Conservation (phyloP, 2,888 invertebrate genomes). For the Frankliniella intonsa region DNA sequence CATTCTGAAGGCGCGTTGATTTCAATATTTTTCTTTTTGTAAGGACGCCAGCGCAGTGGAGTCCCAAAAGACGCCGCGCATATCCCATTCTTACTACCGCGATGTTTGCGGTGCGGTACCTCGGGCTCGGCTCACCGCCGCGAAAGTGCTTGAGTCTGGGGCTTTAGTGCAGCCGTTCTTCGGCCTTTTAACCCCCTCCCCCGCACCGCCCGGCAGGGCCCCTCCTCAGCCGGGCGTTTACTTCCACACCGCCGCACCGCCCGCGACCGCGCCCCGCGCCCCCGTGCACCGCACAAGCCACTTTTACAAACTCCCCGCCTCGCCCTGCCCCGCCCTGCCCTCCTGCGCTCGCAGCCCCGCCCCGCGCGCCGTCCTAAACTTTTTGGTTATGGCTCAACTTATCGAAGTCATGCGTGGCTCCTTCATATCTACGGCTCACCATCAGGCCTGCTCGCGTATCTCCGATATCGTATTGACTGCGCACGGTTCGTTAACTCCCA, state of each 20-base stretch:
- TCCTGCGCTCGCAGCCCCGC: no score
- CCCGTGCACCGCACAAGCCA: not conserved
- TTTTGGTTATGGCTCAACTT: slow-evolving; percentile 23
- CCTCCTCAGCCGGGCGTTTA: not conserved
- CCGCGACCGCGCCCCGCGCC: not conserved
- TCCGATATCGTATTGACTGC: slow-evolving; percentile 26
- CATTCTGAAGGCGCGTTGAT: no score
- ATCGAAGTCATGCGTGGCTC: slow-evolving; percentile 18
- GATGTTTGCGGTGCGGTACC: no score
- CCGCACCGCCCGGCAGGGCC: not conserved
- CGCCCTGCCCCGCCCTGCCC: not conserved
- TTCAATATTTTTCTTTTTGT: no score
- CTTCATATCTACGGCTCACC: slow-evolving; percentile 16
- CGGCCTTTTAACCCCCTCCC: not conserved
- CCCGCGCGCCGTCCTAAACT: not conserved
- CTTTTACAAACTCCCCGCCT: slow-evolving; percentile 4
- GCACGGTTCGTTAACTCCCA: slow-evolving; percentile 22
- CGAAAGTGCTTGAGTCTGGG: no score
- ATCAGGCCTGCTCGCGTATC: slow-evolving; percentile 19
- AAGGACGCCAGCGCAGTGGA: no score
- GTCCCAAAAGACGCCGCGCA: no score
- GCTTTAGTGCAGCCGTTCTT: no score
- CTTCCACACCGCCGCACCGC: not conserved
- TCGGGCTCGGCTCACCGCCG: no score
- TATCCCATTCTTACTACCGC: no score